Conservation (phyloP, 2,797 vertebrate species). For the Todus mexicanus region DNA sequence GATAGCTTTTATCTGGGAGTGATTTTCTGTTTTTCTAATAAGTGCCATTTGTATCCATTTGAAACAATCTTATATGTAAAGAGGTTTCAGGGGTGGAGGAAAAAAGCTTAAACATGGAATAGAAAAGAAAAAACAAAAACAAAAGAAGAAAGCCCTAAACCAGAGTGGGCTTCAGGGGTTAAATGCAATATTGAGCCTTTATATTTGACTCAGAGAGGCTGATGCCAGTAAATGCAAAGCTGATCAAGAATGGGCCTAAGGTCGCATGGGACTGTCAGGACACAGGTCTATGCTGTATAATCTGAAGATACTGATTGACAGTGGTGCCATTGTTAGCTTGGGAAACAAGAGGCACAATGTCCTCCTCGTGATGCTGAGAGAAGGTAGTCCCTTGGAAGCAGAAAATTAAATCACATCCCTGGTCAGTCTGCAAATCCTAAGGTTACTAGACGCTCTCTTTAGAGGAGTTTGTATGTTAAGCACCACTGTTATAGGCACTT, state of each 20-base stretch:
- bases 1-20: background rate
- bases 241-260: background rate
- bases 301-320: background rate
- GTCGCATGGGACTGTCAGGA: background rate
- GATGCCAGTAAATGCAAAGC: background rate
- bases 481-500: background rate
- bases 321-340: background rate
- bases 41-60: slow-evolving; percentile 32
- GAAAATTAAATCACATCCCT: background rate
- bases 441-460: background rate
- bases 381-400: background rate
- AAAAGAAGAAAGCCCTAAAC: background rate
- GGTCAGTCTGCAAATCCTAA: background rate
- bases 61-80: background rate
- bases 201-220: background rate
- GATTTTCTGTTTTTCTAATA: slow-evolving; percentile 22
- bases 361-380: background rate
- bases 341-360: background rate
- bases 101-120: background rate
- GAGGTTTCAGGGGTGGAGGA: background rate
- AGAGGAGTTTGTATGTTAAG: background rate
- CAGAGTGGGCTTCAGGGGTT: background rate
- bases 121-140: background rate
- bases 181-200: background rate
- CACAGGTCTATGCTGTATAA: background rate